A percentile compares a stretch with the other conserved stretches of the same genome.
phyloP scores from a whole-genome alignment of 1,140 invertebrate genomes.

The Augochlora pura region DNA sequence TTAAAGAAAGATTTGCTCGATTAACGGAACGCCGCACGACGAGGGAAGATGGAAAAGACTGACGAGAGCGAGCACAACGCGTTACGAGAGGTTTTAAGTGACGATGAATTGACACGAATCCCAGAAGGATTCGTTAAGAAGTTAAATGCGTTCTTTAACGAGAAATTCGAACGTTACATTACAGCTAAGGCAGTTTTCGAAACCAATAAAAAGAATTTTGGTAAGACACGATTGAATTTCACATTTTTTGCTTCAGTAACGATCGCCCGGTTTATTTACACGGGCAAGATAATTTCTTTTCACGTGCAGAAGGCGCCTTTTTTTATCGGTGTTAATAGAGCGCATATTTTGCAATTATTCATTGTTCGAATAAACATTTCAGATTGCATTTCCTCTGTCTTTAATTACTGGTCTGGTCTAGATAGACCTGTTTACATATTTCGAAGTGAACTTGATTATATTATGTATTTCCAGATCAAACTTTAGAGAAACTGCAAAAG shows the following conservation, averaged over 20 bases:
- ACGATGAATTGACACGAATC: slow-evolving; percentile 79
- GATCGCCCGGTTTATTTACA: slow-evolving; percentile 28
- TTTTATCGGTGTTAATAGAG: no score
- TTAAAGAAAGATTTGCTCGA: slow-evolving; percentile 3
- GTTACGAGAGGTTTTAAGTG: slow-evolving; percentile 66
- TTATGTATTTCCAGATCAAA: slow-evolving; percentile 80
- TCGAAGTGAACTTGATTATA: no score
- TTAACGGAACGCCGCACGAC: not conserved
- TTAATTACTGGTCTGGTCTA: no score
- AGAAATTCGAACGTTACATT: slow-evolving; percentile 85
- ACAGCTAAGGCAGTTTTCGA: slow-evolving; percentile 86
- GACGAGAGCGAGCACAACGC: slow-evolving; percentile 71
- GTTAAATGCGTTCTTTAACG: slow-evolving; percentile 83
- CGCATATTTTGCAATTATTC: no score
- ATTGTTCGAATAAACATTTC: no score
- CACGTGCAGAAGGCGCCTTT: not conserved
- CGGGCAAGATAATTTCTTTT: slow-evolving; percentile 18
- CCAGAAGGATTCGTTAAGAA: slow-evolving; percentile 80
- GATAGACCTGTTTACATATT: no score
- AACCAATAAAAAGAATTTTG: slow-evolving; percentile 82
- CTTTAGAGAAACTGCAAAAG: slow-evolving; percentile 82
- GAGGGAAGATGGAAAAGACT: slow-evolving; percentile 63
- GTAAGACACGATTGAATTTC: slow-evolving; percentile 71
- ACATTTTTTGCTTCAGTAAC: slow-evolving; percentile 15
- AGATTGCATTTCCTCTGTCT: no score